A percentile compares a stretch with the other conserved stretches of the same genome.
These are phyloP conservation scores for Acleris laterana DNA, from an alignment of 2,888 invertebrate species.

Conservation along the genomic window DNA sequence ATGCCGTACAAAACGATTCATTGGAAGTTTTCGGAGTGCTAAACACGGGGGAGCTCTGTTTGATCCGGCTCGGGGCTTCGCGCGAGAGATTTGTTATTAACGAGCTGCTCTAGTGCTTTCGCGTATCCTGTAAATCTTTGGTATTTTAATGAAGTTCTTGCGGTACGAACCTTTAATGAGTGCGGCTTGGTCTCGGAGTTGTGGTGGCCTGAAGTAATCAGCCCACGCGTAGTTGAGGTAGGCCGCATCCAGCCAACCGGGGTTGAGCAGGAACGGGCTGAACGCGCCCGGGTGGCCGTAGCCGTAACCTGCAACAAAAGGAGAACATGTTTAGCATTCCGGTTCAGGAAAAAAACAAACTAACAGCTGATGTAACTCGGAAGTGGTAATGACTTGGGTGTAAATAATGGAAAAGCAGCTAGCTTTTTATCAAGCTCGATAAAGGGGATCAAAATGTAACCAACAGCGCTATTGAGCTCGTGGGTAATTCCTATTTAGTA, in stretches of 20 bases:
- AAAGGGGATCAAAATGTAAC: conserved; percentile 21
- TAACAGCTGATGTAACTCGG: too few relatives aligned
- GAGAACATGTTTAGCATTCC: conserved; percentile 39
- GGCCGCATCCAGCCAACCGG: conserved; percentile 93
- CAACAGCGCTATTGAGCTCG: conserved; percentile 10
- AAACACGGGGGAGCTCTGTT: conserved; percentile 26
- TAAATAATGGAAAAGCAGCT: too few relatives aligned
- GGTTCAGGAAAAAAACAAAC: not conserved
- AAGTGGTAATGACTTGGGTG: too few relatives aligned
- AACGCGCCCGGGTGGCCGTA: conserved; percentile 91
- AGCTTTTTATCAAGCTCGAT: too few relatives aligned
- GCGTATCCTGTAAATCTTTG: not conserved
- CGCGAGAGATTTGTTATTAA: conserved; percentile 16
- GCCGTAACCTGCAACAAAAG: conserved; percentile 87
- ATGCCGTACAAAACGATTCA: conserved; percentile 66
- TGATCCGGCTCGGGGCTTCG: conserved; percentile 24
- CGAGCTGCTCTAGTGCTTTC: conserved; percentile 7
- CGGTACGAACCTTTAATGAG: conserved; percentile 85
- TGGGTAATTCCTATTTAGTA: conserved; percentile 36
- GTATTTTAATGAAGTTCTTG: not conserved
- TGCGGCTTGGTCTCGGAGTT: conserved; percentile 68
- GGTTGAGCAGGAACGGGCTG: conserved; percentile 91
- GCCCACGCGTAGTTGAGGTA: conserved; percentile 91
- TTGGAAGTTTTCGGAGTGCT: conserved; percentile 53
- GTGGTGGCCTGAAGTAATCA: conserved; percentile 88